These are phyloP conservation scores for Cathartes aura DNA, from an alignment of 2,113 vertebrate species.

Conservation along the genomic window DNA sequence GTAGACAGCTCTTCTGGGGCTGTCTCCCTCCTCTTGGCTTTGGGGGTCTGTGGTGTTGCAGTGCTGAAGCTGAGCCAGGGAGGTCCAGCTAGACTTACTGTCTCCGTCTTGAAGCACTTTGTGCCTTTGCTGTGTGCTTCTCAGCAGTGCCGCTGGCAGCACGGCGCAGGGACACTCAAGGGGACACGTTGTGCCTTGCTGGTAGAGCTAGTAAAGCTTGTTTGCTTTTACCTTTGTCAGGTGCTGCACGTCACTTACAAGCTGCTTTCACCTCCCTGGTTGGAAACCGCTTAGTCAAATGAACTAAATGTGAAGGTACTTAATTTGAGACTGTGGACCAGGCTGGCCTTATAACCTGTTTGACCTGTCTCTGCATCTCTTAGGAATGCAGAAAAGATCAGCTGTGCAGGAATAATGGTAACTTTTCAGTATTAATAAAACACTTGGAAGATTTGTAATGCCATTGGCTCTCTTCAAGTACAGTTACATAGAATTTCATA, in stretches of 20 bases:
- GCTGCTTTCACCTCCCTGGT: background rate
- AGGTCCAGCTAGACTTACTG: background rate
- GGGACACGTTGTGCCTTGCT: fast-evolving
- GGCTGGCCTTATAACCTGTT: background rate
- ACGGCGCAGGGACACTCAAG: fast-evolving
- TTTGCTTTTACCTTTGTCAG: background rate
- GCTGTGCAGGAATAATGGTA: background rate
- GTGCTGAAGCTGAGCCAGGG: background rate
- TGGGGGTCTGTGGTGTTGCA: background rate
- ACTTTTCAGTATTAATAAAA: background rate
- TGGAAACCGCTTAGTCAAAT: background rate
- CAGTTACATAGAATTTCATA: background rate
- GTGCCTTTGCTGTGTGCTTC: background rate
- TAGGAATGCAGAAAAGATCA: background rate
- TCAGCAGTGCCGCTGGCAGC: background rate
- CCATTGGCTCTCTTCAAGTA: background rate
- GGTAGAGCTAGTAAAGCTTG: background rate
- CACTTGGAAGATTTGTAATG: background rate
- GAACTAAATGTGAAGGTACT: background rate
- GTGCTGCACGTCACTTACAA: background rate
- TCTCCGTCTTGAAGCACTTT: background rate
- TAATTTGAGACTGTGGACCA: background rate
- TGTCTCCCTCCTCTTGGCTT: background rate
- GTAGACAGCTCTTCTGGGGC: background rate
- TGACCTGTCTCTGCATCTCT: background rate